Base-by-base conservation (phyloP, 2,888 invertebrate genomes). In the Drosophila quinaria region DNA sequence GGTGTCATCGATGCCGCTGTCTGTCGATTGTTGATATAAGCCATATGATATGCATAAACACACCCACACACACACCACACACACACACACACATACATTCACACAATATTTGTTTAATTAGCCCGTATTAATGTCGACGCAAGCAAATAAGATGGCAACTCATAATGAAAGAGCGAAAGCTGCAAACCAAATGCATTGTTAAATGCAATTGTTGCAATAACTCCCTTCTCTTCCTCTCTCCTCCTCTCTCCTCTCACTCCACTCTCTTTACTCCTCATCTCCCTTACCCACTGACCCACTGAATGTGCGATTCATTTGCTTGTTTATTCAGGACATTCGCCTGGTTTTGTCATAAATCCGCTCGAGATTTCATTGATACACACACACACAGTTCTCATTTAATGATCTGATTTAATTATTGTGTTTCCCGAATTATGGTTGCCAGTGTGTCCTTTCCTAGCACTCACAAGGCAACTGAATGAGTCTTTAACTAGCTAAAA, bases 101-200 rank as follows among this genome's bases (percentile, higher is more conserved):
- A 42, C 8, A 6, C 61, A 74, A 78, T 86, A 74, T 86, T 86
- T 86, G 88, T 88, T 88, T 86, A 86, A 86, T 86, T 88, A 86
- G 86, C 86, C 71, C 81, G 75, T 78, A 88, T 86, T 86, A 86
- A 88, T 86, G 86, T 58, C 80, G 80, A 74, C 78, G 74, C 69
- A 73, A 69, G 83, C 74, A 87, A 81, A 83, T 69, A 87, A 82
- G 87, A 71, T 73, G 72, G 76, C 61, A 63, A 60, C 62, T 61
- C 65, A 69, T 69, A 78, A 81, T 74, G 77, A 70, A 50, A 74
- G 33, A 33, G 25, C 25, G 49, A 35, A 17, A 67, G 22, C 17
- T 22, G 50, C 50, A 35, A 54, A 54, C 39, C 37, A 37, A 39
- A 42, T 33, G 54, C 75, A 85, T 81, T 87, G 82, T 87, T 81